Evolutionary conservation across 2,888 invertebrate genomes (phyloP), one percentile per base, ranked within the genome.

Genomic region (Coelinius sp.): DNA sequence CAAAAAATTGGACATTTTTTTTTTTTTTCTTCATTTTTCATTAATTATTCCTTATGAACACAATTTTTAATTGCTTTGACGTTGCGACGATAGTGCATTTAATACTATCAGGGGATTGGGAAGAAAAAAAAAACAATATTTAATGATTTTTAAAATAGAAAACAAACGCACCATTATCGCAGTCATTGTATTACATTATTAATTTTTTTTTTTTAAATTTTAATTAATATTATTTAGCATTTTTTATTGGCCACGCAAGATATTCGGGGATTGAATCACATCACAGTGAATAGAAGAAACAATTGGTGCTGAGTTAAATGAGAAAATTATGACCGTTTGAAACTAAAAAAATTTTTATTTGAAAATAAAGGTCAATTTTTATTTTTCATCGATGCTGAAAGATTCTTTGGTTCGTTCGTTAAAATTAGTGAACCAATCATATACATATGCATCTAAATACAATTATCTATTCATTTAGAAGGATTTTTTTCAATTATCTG

Each of bases 41-140:
- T 65, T 56, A 24, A 20, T 49, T 52, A 64, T 52, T 35, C 24
- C 49, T 49, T 49, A 65, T 71, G 71, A 71, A 71, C 66, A 71
- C 71, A 71, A 71, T 71, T 35, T 49, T 59, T 66, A 71, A 71
- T 71, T 71, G 71, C 71, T 71, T 71, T 62, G 71, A 71, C 71
- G 44, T 25, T 49, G 59, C 70, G 70, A 70, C 38, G 46, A 66
- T 8, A 71, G 71, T 71, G 66, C 67, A 64, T 56, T 59, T 59
- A 68, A 71, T 71, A 71, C 71, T 68, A 68, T 68, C 25, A 59
- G 59, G 59, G 25, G 56, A 20, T 62, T 27, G 59, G n/a, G n/a
- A n/a, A n/a, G n/a, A n/a, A 66, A 71, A 67, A 67, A 27, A 62
- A 71, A 66, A 66, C 63, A 7, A 3, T 59, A 59, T 20, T 14